Base-by-base conservation (phyloP, 2,797 vertebrate genomes). In the Lateolabrax maculatus region DNA sequence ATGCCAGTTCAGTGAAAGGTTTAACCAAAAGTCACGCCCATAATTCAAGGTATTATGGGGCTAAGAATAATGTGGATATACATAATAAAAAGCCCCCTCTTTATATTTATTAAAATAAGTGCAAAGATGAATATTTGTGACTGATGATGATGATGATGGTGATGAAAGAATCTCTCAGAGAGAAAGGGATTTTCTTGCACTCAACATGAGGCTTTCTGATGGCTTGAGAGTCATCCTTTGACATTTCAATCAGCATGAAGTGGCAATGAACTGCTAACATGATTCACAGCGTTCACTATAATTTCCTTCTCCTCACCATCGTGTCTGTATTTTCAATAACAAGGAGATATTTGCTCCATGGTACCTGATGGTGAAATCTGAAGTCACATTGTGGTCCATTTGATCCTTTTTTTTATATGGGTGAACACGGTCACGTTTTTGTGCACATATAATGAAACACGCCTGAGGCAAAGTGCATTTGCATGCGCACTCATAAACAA, bases 181-280 rank as follows among this genome's bases (percentile, higher is more conserved):
- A 80, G 29, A 69, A 71, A 57, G 23, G 37, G 31, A 71, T 83
- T 78, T 76, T 80, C 41, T 55, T 68, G 60, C 71, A 53, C 75
- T 87, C 75, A 74, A 21, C 31, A 13, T 49, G 48, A 80, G 49
- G 34, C 66, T 53, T 65, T 75, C 53, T 79, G 74, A 85, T 81
- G 77, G 69, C 71, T 80, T 62, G 53, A 84, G 84, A 80, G 64
- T 74, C 51, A 64, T 84, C 72, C 67, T 82, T 86, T 89, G 83
- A 71, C 86, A 81, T 91, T 92, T 92, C 87, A 92, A 90, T 93
- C 90, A 91, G 83, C 73, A 70, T 80, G 75, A 89, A 92, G 77
- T 43, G 69, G 81, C 82, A 74, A 69, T 57, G 74, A 89, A 65
- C 66, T 77, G 65, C 74, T 46, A 49, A 68, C 53, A 84, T 80